Base-by-base conservation (phyloP, 2,113 vertebrate genomes). In the Apteryx mantelli region DNA sequence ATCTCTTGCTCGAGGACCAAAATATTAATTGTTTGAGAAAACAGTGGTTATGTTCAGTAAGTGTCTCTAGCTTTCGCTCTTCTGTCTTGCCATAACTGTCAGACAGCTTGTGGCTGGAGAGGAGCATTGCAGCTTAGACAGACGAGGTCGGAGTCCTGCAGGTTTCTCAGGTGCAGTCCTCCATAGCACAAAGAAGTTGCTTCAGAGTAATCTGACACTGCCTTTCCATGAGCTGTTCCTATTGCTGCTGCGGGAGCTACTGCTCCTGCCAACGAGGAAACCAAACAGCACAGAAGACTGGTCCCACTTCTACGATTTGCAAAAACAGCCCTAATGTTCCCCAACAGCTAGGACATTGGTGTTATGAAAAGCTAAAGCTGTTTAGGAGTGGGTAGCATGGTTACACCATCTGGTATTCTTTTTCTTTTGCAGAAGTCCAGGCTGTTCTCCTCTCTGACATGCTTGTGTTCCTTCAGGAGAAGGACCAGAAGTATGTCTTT, bases 401-500 rank as follows among this genome's bases (percentile, higher is more conserved):
- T 75, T 88, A 46, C 10, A 55, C 30, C 71, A 55, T 81, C 60
- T 48, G 34, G 1, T 70, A 5, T 60, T 8, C 26, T 78, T 26
- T 91, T 82, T 88, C 74, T 74, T 73, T 88, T 95, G 84, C 98
- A 99, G 99, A 99, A 73, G 98, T 99, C 68, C 99, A 99, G n/a
- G 99, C 99, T 48, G 97, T 99, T 82, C 98, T 99, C 12, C 98
- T 99, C 42, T 99, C 99, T 32, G 99, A 99, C 34, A 96, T 99
- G 82, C 97, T 99, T 6, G 94, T 99, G 71, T 99, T 99, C 98
- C 98, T 99, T 82, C 99, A 99, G 96, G 99, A 99, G 97, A 99
- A 99, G 94, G 99, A 99, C 96, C 99, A 99, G 98, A 99, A 99
- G 94, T 99, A 99, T 16, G 92, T 99, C 81, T 99, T 99, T 75